Evolutionary conservation across 2,113 vertebrate genomes (phyloP).

Genomic region (Zosterops japonicus): DNA sequence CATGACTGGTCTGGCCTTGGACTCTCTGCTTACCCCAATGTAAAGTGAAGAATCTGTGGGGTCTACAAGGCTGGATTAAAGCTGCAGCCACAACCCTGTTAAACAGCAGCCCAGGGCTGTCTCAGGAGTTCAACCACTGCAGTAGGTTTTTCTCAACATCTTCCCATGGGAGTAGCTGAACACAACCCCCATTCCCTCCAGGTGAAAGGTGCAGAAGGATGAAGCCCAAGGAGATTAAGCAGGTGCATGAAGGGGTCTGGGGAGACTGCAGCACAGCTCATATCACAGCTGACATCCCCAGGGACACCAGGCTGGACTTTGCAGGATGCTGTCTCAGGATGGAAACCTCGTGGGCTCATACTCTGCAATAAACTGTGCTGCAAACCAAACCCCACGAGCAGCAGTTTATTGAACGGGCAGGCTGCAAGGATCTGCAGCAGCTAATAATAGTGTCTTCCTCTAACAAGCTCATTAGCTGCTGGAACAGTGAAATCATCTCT

Average conservation of each 20-base stretch:
- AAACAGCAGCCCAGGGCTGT: not conserved
- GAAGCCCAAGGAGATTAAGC: not conserved
- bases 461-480: constrained; percentile 4
- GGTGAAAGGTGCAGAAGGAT: not conserved
- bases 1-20: not conserved
- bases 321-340: not conserved
- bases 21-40: not conserved
- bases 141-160: not conserved
- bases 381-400: not conserved
- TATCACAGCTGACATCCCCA: not conserved
- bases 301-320: not conserved
- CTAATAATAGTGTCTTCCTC: constrained; percentile 27
- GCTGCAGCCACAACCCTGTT: not conserved
- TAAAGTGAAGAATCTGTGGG: not conserved
- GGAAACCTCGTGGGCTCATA: not conserved
- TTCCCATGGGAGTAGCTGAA: not conserved
- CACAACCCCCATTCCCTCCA: not conserved
- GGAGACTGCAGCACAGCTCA: not conserved
- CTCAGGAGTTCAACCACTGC: not conserved
- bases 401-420: not conserved
- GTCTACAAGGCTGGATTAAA: not conserved
- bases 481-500: constrained; percentile 31
- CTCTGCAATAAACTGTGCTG: not conserved
- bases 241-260: not conserved
- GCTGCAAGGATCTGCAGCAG: not conserved